Percentiles rank a stretch among this genome's conserved stretches.
phyloP scores from a whole-genome alignment of 2,888 invertebrate genomes.

The Agrotis exclamationis region DNA sequence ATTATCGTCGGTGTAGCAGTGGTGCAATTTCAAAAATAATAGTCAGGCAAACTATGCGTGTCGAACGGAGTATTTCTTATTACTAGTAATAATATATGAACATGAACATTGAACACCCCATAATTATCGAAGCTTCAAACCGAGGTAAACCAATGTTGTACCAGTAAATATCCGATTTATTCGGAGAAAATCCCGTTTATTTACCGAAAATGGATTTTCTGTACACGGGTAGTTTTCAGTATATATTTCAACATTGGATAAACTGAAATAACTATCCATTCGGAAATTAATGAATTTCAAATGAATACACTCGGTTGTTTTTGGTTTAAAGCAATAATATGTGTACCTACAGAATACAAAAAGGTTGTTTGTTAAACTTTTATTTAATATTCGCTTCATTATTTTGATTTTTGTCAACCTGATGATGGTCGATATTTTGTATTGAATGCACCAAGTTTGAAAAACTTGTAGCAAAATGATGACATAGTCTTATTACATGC shows the following conservation, averaged over 20 bases:
- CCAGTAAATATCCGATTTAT: neutral
- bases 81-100: neutral
- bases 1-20: neutral
- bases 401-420: neutral
- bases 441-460: neutral
- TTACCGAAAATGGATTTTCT: constrained; percentile 2
- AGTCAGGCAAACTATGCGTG: neutral
- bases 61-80: constrained; percentile 11
- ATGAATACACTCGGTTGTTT: constrained; percentile 12
- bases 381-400: neutral
- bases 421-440: constrained; percentile 13
- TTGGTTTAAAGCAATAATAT: constrained; percentile 15
- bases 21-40: constrained; percentile 23
- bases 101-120: neutral
- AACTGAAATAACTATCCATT: constrained; percentile 2
- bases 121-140: neutral
- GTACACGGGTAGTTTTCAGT: constrained; percentile 26
- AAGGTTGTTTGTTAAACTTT: neutral
- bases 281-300: constrained; percentile 27
- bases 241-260: constrained; percentile 23
- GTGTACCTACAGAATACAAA: neutral
- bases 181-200: constrained; percentile 8
- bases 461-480: constrained; percentile 1
- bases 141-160: neutral
- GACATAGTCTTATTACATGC: neutral